phyloP scores from a whole-genome alignment of 2,888 invertebrate genomes.

The Ochropacha duplaris region DNA sequence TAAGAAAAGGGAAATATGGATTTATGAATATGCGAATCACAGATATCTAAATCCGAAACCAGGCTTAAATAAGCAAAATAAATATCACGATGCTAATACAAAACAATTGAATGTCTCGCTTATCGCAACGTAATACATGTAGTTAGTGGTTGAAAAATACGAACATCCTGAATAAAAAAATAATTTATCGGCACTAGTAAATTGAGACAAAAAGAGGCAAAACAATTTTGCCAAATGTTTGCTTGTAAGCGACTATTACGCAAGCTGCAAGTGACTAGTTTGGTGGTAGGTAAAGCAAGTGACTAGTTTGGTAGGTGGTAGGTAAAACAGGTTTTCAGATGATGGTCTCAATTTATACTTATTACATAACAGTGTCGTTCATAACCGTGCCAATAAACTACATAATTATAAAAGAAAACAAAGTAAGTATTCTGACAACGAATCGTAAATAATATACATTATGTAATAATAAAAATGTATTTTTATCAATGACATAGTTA shows the following conservation, averaged over 20 bases:
- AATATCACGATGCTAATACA: neutral
- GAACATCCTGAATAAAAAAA: too few relatives aligned
- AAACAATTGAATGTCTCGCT: neutral
- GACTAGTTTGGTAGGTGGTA: neutral
- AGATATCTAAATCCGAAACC: neutral
- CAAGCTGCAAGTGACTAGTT: conserved; percentile 17
- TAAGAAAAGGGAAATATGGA: neutral
- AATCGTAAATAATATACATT: conserved; percentile 33
- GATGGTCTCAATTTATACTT: conserved; percentile 55
- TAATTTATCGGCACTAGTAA: too few relatives aligned
- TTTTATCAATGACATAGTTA: conserved; percentile 44
- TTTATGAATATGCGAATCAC: neutral
- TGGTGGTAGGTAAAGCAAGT: conserved; percentile 6
- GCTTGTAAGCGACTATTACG: conserved; percentile 17
- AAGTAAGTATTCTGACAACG: conserved; percentile 21
- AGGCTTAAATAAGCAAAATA: neutral
- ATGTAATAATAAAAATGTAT: conserved; percentile 19
- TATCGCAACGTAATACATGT: too few relatives aligned
- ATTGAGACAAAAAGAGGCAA: neutral
- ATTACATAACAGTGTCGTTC: conserved; percentile 25
- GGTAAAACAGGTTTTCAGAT: conserved; percentile 32
- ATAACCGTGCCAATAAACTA: conserved; percentile 44
- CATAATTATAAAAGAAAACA: conserved; percentile 38
- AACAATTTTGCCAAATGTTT: neutral
- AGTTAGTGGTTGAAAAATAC: too few relatives aligned